phyloP scores from a whole-genome alignment of 1,140 invertebrate species.

The Drosophila neocordata region DNA sequence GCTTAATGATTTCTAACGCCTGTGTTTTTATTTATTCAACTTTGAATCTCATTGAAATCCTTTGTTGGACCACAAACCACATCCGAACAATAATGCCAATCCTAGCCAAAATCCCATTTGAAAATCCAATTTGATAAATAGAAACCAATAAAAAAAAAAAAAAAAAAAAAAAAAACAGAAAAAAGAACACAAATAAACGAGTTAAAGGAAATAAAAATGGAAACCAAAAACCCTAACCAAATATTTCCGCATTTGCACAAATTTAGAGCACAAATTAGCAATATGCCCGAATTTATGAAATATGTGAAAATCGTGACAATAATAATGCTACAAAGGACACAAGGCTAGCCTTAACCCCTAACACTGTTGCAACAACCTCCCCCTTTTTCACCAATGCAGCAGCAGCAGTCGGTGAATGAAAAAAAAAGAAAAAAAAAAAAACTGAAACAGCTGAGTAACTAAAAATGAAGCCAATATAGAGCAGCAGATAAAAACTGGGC shows the following conservation, averaged over 20 bases:
- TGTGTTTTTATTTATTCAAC: conserved; percentile 36
- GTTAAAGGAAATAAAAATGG: conserved; percentile 30
- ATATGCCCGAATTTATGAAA: conserved; percentile 77
- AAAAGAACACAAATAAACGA: neutral
- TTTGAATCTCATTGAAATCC: conserved; percentile 39
- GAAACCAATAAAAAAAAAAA: conserved; percentile 69
- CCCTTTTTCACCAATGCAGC: conserved; percentile 6
- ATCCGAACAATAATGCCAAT: conserved; percentile 15
- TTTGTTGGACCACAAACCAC: conserved; percentile 43
- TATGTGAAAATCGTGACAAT: conserved; percentile 79
- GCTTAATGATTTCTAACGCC: conserved; percentile 26
- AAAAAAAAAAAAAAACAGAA: neutral
- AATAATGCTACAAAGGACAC: conserved; percentile 52
- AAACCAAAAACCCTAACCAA: conserved; percentile 58
- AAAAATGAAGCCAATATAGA: conserved; percentile 78
- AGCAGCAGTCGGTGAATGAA: neutral
- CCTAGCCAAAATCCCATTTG: conserved; percentile 40
- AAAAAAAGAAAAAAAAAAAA: conserved; percentile 17
- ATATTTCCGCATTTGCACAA: conserved; percentile 71
- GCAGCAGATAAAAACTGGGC: conserved; percentile 71
- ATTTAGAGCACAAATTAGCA: conserved; percentile 78
- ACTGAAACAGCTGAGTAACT: conserved; percentile 74
- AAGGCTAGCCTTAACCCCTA: conserved; percentile 47
- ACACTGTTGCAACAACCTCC: conserved; percentile 58
- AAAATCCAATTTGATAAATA: conserved; percentile 79